phyloP scores from a whole-genome alignment of 2,113 vertebrate species.

The Atherinomorus stipes region DNA sequence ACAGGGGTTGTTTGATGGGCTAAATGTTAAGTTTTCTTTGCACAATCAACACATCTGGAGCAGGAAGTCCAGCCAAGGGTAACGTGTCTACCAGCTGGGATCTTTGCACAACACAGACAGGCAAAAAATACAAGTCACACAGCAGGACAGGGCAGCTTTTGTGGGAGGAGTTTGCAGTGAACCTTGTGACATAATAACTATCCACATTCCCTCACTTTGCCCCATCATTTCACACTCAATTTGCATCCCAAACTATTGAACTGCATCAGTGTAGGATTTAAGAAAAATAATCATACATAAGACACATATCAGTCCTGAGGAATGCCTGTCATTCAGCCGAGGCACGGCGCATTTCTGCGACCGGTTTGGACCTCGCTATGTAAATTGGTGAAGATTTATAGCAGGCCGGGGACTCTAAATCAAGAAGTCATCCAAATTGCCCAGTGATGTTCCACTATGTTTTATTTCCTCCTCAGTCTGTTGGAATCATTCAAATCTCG shows the following conservation, averaged over 20 bases:
- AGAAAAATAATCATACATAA: constrained; percentile 4
- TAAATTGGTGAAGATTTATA: constrained; percentile 76
- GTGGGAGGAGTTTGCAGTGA: neutral
- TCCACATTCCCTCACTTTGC: constrained; percentile 13
- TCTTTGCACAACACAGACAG: constrained; percentile 24
- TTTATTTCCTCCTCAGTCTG: constrained; percentile 75
- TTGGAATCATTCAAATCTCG: constrained; percentile 78
- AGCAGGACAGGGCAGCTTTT: constrained; percentile 8
- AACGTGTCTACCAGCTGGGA: constrained; percentile 52
- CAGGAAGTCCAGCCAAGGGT: constrained; percentile 12
- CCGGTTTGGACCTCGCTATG: constrained; percentile 62
- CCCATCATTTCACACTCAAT: neutral
- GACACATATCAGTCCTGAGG: constrained; percentile 17
- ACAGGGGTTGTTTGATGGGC: constrained; percentile 11
- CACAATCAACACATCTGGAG: constrained; percentile 35
- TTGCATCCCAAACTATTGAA: constrained; percentile 14
- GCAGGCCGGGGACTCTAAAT: constrained; percentile 74
- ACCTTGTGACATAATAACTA: neutral
- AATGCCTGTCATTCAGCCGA: constrained; percentile 52
- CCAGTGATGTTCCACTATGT: constrained; percentile 55
- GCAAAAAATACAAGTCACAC: constrained; percentile 13
- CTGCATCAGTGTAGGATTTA: constrained; percentile 20
- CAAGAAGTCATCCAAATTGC: constrained; percentile 67
- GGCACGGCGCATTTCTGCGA: constrained; percentile 48
- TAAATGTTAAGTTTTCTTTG: constrained; percentile 28